These are phyloP conservation scores for Platycercus adscitus DNA, from an alignment of 2,113 vertebrate genomes.

Conservation along the genomic window DNA sequence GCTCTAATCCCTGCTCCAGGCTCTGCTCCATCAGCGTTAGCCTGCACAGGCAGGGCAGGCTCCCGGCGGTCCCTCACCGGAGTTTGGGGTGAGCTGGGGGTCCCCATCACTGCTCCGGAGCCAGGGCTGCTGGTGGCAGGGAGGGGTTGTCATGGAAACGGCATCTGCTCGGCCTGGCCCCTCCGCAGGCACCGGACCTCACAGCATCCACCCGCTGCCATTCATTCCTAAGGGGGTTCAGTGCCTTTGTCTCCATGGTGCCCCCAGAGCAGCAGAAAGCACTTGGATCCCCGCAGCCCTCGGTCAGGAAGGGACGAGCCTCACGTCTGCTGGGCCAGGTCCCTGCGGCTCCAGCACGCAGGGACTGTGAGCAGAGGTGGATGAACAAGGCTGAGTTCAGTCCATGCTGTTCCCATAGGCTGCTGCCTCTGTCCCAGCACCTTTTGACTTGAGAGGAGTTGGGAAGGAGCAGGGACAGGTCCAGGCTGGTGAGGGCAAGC, in stretches of 20 bases:
- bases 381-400: background rate
- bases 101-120: rapidly evolving
- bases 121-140: background rate
- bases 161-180: slow-evolving; percentile 53
- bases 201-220: background rate
- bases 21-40: background rate
- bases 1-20: background rate
- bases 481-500: background rate
- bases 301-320: background rate
- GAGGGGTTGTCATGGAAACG: slow-evolving; percentile 63
- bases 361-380: background rate
- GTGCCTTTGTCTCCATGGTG: background rate
- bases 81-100: background rate
- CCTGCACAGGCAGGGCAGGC: background rate
- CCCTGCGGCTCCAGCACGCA: rapidly evolving
- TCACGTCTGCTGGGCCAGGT: background rate
- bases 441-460: background rate
- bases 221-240: slow-evolving; percentile 40
- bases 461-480: background rate
- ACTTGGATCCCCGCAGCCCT: background rate
- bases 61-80: background rate
- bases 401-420: background rate
- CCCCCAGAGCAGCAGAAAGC: background rate
- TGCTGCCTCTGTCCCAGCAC: background rate
- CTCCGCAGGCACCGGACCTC: slow-evolving; percentile 25